Evolutionary conservation across 2,888 invertebrate genomes (phyloP).

Genomic region (Agrochola lychnidis): DNA sequence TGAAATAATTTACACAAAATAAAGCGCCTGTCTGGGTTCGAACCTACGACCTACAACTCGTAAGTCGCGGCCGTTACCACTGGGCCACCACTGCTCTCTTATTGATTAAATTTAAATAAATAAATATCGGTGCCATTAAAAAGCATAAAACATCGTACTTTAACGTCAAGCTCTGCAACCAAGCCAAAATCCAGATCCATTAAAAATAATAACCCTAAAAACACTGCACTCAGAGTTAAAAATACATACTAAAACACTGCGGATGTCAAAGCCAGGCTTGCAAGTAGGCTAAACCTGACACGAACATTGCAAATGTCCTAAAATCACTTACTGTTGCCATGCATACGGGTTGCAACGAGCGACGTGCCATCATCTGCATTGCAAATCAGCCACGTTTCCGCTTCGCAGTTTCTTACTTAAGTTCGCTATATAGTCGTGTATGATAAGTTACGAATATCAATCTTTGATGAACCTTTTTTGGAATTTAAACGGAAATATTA

Average conservation of each 20-base stretch:
- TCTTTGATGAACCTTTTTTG: conserved; percentile 20
- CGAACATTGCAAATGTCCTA: conserved; percentile 52
- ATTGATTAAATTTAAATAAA: too few relatives aligned
- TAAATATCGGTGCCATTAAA: neutral
- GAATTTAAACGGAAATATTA: neutral
- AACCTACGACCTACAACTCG: too few relatives aligned
- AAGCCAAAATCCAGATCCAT: neutral
- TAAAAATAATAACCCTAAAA: conserved; percentile 4
- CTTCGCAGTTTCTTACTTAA: conserved; percentile 58
- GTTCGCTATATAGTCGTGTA: conserved; percentile 53
- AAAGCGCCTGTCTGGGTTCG: too few relatives aligned
- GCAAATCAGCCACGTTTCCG: conserved; percentile 58
- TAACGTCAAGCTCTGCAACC: neutral
- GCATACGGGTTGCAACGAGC: conserved; percentile 50
- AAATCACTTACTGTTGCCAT: conserved; percentile 63
- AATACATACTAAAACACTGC: conserved; percentile 27
- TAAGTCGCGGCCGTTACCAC: too few relatives aligned
- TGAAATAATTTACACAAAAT: too few relatives aligned
- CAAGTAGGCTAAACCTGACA: conserved; percentile 59
- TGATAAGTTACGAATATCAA: conserved; percentile 31
- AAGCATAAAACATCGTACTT: neutral
- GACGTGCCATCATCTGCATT: conserved; percentile 60
- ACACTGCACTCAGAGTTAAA: conserved; percentile 32
- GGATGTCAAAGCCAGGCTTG: conserved; percentile 25
- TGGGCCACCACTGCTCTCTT: too few relatives aligned